phyloP scores from a whole-genome alignment of 2,888 invertebrate genomes.

The Philonicus albiceps region DNA sequence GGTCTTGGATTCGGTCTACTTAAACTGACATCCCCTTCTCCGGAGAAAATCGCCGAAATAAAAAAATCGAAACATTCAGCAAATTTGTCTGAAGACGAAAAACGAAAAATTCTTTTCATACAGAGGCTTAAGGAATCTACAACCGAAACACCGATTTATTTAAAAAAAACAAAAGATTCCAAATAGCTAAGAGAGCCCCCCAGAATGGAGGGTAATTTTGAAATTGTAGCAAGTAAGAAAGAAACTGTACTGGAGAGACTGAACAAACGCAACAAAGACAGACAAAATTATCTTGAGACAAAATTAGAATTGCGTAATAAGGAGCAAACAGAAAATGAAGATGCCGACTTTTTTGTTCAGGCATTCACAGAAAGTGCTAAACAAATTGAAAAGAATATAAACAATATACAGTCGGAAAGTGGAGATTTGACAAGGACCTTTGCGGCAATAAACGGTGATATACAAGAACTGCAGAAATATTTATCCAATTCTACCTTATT shows the following conservation, averaged over 20 bases:
- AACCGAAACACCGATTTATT: conserved; percentile 53
- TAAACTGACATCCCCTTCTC: conserved; percentile 66
- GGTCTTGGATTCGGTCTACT: conserved; percentile 70
- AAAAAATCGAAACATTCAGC: conserved; percentile 51
- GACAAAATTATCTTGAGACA: conserved; percentile 60
- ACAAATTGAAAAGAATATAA: conserved; percentile 71
- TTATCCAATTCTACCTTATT: conserved; percentile 82
- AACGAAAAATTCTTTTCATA: conserved; percentile 57
- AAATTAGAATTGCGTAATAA: conserved; percentile 59
- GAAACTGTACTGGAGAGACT: conserved; percentile 59
- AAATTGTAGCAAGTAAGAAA: conserved; percentile 52
- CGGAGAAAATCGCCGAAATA: conserved; percentile 59
- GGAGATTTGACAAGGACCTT: conserved; percentile 67
- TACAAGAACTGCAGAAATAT: conserved; percentile 79
- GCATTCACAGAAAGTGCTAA: conserved; percentile 73
- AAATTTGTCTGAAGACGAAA: conserved; percentile 53
- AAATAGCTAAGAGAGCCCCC: not conserved
- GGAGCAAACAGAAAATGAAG: conserved; percentile 57
- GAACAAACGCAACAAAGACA: conserved; percentile 61
- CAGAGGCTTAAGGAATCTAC: conserved; percentile 56
- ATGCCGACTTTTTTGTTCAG: conserved; percentile 73
- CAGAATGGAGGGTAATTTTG: conserved; percentile 43
- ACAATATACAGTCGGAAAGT: conserved; percentile 64
- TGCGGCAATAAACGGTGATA: conserved; percentile 74
- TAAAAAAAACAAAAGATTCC: conserved; percentile 48